Percentiles rank a stretch among this genome's conserved stretches.
phyloP scores from a whole-genome alignment of 2,113 vertebrate species.

The Hipposideros armiger region DNA sequence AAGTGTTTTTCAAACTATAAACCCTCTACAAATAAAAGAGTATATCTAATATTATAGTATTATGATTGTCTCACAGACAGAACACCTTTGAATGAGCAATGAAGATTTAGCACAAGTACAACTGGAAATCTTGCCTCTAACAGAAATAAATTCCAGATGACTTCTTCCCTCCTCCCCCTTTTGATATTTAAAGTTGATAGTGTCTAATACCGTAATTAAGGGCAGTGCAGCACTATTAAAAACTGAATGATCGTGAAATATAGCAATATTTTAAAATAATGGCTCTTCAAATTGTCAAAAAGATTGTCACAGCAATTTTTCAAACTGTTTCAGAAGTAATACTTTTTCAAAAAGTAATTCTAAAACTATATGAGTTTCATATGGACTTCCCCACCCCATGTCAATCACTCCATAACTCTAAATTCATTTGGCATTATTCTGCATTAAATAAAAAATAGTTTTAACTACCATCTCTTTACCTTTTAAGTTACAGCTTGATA shows the following conservation, averaged over 20 bases:
- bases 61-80: conserved; percentile 54
- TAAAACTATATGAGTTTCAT: conserved; percentile 1
- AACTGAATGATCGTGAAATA: conserved; percentile 22
- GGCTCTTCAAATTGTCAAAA: conserved; percentile 63
- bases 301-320: conserved; percentile 40
- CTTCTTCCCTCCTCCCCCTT: conserved; percentile 11
- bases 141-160: conserved; percentile 58
- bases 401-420: conserved; percentile 16
- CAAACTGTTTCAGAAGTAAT: conserved; percentile 24
- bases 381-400: not conserved
- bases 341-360: conserved; percentile 45
- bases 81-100: conserved; percentile 18
- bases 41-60: not conserved
- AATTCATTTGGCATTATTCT: conserved; percentile 40
- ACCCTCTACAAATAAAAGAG: conserved; percentile 27
- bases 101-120: conserved; percentile 51
- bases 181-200: conserved; percentile 59
- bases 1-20: conserved; percentile 14
- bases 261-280: conserved; percentile 22
- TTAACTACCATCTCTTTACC: not conserved
- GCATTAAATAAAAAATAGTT: conserved; percentile 31
- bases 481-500: conserved; percentile 38
- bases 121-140: conserved; percentile 56
- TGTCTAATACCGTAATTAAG: conserved; percentile 58
- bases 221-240: conserved; percentile 9